Evolutionary conservation across 2,113 vertebrate genomes (phyloP).

Genomic region (Hypomesus transpacificus): DNA sequence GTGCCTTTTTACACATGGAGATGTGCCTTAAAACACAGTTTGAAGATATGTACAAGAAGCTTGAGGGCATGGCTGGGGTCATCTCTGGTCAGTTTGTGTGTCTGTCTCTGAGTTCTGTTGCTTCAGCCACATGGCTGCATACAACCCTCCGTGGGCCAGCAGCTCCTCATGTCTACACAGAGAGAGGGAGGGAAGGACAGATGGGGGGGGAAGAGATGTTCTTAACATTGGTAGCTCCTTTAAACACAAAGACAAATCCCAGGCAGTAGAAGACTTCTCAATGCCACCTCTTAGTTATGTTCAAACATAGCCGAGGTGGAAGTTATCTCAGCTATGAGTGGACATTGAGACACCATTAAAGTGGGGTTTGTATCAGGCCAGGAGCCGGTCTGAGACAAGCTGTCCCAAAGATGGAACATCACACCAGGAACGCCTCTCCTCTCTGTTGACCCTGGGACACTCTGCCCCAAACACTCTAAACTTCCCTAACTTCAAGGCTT

Average conservation of each 20-base stretch:
- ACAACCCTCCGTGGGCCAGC: slow-evolving; percentile 74
- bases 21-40: too few species aligned
- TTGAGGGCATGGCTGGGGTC: background rate
- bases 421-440: background rate
- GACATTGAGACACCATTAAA: too few species aligned
- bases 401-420: background rate
- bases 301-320: background rate
- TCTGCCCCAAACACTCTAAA: background rate
- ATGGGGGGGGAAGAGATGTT: background rate
- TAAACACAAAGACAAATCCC: background rate
- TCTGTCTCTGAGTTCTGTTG: slow-evolving; percentile 64
- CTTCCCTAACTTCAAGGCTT: background rate
- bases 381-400: too few species aligned
- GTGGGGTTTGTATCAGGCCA: too few species aligned
- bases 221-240: too few species aligned
- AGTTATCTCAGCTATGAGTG: too few species aligned
- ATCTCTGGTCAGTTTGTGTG: background rate
- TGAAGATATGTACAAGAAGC: too few species aligned
- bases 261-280: background rate
- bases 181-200: background rate
- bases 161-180: slow-evolving; percentile 79
- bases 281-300: slow-evolving; percentile 6
- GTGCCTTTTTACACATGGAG: background rate
- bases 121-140: slow-evolving; percentile 84
- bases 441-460: background rate